phyloP scores from a whole-genome alignment of 2,113 vertebrate species.

The Murina feae region DNA sequence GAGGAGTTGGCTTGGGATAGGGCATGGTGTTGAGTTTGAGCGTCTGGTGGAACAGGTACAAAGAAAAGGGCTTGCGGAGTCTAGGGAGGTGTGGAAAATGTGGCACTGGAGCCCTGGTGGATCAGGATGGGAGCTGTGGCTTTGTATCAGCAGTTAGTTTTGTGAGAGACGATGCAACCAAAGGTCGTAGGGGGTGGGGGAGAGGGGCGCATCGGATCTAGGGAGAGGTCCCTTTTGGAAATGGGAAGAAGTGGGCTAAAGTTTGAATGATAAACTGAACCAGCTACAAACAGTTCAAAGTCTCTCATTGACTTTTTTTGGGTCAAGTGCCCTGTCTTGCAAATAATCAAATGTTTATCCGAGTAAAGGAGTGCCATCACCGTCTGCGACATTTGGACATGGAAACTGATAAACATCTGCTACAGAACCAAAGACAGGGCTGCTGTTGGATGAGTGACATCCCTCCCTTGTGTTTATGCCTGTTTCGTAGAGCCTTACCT shows the following conservation, averaged over 20 bases:
- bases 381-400: neutral
- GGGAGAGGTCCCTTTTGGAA: neutral
- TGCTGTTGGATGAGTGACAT: neutral
- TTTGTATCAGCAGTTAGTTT: neutral
- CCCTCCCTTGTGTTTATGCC: neutral
- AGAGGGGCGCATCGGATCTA: neutral
- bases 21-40: neutral
- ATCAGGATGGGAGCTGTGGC: neutral
- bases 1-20: neutral
- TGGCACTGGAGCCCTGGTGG: neutral
- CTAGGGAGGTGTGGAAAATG: neutral
- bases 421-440: neutral
- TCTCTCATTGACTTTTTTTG: constrained; percentile 52
- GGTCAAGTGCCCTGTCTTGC: constrained; percentile 16
- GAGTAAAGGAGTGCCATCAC: constrained; percentile 2
- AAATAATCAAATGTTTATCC: constrained; percentile 51
- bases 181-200: no score
- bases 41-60: neutral
- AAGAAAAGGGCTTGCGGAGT: neutral
- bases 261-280: neutral
- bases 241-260: neutral
- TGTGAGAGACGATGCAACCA: neutral
- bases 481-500: neutral
- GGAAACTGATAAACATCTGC: constrained; percentile 7
- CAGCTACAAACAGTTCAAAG: constrained; percentile 33